Evolutionary conservation across 2,113 vertebrate species (phyloP), one percentile per base, ranked within the genome.

Genomic region (Aldabrachelys gigantea): DNA sequence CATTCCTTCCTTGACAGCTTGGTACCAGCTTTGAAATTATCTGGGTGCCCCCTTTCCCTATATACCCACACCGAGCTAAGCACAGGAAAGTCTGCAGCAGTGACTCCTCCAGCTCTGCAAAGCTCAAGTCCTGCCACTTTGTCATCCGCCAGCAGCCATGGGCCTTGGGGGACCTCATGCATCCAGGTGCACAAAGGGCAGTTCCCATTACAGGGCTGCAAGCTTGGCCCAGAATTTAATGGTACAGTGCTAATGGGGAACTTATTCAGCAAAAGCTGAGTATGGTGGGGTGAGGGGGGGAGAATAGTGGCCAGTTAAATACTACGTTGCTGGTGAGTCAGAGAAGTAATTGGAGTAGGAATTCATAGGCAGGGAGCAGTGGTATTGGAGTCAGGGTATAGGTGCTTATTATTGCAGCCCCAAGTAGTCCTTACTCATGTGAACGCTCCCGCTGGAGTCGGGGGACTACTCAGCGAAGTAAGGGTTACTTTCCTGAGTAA

Each of bases 321-420:
- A 75, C 31, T 0, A 0, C 69, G 17, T 76, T 76, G 78, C 52
- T 53, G 84, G 59, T 91, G 41, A 69, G 47, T 80, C 78, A 65
- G 75, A 85, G 95, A 87, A 54, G 59, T 62, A 31, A 62, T 27
- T 13, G 8, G 35, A 72, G 44, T 50, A 47, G 59, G 47, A 41
- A 94, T 50, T 95, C 50, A 0, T 24, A 59, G 53, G 62, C 80
- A 95, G 81, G 38, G 62, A 95, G 80, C 87, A 93, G 54, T 31
- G 83, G 38, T 96, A 94, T 88, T 87, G 81, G 96, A 93, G 38
- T 89, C 65, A 52, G 89, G 79, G 81, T 50, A 97, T 94, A 95
- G 97, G 93, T 83, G 85, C 84, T 88, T 35, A 31, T 89, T 88
- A 89, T 56, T 96, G 91, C 87, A 92, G 88, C 83, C 93, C 84